Percentiles rank a stretch among this genome's conserved stretches.
phyloP scores from a whole-genome alignment of 2,113 vertebrate species.

The Oncorhynchus kisutch region DNA sequence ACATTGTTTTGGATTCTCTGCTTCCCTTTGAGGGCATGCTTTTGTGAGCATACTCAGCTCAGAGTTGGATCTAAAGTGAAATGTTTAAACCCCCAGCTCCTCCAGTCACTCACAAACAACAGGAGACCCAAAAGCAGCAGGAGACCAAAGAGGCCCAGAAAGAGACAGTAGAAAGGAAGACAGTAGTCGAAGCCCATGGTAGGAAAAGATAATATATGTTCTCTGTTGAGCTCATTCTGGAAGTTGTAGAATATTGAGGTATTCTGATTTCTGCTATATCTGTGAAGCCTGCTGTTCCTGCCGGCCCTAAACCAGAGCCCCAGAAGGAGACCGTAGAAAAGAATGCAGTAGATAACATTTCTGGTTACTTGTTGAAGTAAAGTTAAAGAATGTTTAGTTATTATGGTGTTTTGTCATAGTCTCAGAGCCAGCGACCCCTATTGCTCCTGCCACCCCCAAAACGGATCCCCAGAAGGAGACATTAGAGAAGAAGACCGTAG shows the following conservation, averaged over 20 bases:
- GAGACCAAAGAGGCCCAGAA: background rate
- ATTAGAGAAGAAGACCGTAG: too few species aligned
- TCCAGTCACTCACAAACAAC: background rate
- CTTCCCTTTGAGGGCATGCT: background rate
- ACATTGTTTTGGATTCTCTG: too few species aligned
- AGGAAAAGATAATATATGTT: background rate
- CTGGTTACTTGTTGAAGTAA: too few species aligned
- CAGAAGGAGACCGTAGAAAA: background rate
- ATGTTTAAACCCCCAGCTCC: background rate
- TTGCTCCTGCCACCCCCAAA: background rate
- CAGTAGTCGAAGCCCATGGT: background rate
- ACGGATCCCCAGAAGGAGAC: too few species aligned
- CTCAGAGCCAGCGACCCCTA: background rate
- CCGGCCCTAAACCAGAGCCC: background rate
- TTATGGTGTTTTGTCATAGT: constrained; percentile 1
- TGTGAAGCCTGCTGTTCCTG: background rate
- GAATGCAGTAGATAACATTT: background rate
- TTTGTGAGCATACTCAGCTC: background rate
- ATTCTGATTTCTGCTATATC: background rate
- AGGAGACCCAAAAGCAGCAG: background rate
- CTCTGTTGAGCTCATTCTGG: background rate
- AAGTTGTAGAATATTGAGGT: background rate
- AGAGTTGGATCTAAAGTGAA: background rate
- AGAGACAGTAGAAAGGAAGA: background rate
- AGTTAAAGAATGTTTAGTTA: too few species aligned